Evolutionary conservation across 2,113 vertebrate genomes (phyloP).

Genomic region (Spea bombifrons): DNA sequence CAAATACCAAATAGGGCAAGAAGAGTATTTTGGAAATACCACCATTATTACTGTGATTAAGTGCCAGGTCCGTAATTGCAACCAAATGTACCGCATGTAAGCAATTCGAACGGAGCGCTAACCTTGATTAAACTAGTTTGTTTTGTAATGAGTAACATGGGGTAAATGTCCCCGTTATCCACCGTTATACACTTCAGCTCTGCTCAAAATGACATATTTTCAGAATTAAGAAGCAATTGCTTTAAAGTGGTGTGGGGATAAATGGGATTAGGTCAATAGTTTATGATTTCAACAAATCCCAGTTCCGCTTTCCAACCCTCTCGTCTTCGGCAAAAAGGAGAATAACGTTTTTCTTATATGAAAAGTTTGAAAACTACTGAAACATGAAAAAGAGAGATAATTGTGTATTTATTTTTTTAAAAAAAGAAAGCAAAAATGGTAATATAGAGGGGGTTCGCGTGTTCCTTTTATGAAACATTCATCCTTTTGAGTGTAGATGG

Average conservation of each 20-base stretch:
- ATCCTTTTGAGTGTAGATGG: too few relatives aligned
- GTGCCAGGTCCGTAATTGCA: constrained; percentile 57
- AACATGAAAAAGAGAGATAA: too few relatives aligned
- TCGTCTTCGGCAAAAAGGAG: background rate
- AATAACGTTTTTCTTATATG: background rate
- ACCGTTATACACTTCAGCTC: background rate
- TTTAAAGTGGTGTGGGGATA: background rate
- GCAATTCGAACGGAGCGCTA: constrained; percentile 19
- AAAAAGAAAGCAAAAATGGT: too few relatives aligned
- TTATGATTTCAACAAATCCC: background rate
- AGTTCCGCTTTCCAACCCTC: background rate
- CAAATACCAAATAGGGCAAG: constrained; percentile 65
- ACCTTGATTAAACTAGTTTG: constrained; percentile 44
- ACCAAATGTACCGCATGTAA: constrained; percentile 46
- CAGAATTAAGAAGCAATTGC: constrained; percentile 8
- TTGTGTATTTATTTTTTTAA: too few relatives aligned
- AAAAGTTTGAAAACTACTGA: too few relatives aligned
- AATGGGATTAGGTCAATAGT: constrained; percentile 7
- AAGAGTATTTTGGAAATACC: constrained; percentile 61
- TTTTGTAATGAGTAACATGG: constrained; percentile 34
- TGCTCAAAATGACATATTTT: constrained; percentile 10
- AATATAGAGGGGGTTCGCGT: too few relatives aligned
- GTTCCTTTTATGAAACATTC: too few relatives aligned
- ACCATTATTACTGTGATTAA: constrained; percentile 56
- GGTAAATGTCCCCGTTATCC: constrained; percentile 17